A percentile compares a stretch with the other conserved stretches of the same genome.
Conservation (phyloP, 2,113 vertebrate species). For the Urocolius indicus region DNA sequence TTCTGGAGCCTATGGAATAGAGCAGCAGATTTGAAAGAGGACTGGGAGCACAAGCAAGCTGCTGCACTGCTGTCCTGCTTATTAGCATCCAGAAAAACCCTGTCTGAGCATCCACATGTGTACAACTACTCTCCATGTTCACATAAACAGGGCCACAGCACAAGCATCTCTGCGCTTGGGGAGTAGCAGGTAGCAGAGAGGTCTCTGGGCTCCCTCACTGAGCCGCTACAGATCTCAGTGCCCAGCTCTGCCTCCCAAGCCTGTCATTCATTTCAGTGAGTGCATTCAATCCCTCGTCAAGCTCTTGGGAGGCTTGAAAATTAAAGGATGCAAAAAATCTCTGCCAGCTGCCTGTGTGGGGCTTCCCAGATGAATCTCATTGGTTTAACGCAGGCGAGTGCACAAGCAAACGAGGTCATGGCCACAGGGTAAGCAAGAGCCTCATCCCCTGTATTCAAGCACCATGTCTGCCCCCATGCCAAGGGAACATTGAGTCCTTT, state of each 20-base stretch:
- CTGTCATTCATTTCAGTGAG: not conserved
- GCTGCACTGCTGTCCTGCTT: not conserved
- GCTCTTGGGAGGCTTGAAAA: conserved; percentile 43
- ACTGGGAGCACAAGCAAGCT: not conserved
- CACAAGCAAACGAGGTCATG: not conserved
- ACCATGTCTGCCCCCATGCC: accelerated
- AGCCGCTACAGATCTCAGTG: not conserved
- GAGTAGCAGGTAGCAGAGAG: not conserved
- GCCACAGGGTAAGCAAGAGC: not conserved
- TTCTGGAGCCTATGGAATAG: not conserved
- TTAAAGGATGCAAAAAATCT: conserved; percentile 37
- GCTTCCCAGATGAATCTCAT: not conserved
- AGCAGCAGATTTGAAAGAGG: not conserved
- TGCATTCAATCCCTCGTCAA: not conserved
- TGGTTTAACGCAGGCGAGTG: accelerated
- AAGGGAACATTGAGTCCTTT: no score
- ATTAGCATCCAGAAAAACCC: not conserved
- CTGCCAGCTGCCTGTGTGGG: not conserved
- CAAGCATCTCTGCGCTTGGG: accelerated
- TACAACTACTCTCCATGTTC: not conserved
- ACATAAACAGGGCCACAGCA: accelerated
- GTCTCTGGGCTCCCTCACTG: not conserved
- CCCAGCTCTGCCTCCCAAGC: not conserved
- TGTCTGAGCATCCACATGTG: not conserved
- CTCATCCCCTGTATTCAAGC: accelerated